These are phyloP conservation scores for Tolypeutes matacus DNA, from an alignment of 2,797 vertebrate species.

Conservation along the genomic window DNA sequence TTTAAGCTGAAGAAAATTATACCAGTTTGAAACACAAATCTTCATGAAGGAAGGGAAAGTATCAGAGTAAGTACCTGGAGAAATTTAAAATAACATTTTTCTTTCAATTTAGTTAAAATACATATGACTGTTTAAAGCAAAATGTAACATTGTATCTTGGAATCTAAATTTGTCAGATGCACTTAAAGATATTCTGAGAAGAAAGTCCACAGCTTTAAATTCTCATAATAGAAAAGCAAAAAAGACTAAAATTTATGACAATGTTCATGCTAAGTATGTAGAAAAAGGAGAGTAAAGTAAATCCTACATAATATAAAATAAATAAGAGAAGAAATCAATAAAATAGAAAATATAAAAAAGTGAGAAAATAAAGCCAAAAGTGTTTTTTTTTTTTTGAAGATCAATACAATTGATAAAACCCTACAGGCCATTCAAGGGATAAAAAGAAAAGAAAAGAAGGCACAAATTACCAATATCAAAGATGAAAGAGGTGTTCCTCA, in stretches of 20 bases:
- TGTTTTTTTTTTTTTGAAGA: not conserved
- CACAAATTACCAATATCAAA: not conserved
- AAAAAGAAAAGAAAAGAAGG: not conserved
- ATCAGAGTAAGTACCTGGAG: not conserved
- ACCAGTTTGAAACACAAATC: not conserved
- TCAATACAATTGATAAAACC: not conserved
- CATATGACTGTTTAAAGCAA: not conserved
- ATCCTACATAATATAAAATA: not conserved
- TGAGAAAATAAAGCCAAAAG: not conserved
- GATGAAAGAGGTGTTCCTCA: not conserved
- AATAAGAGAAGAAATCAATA: not conserved
- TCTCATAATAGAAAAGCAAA: not conserved
- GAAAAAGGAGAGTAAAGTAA: not conserved
- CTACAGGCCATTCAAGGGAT: not conserved
- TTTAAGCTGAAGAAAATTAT: not conserved
- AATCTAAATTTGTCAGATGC: too few relatives aligned
- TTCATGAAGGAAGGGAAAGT: not conserved
- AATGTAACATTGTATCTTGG: not conserved
- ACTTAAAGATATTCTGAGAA: not conserved
- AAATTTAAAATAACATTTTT: not conserved
- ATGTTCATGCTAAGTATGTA: not conserved
- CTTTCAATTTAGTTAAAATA: not conserved
- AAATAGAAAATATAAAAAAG: not conserved
- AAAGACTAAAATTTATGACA: not conserved
- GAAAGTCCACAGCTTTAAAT: not conserved